These are phyloP conservation scores for Nymphalis io DNA, from an alignment of 1,140 invertebrate genomes.

Conservation along the genomic window DNA sequence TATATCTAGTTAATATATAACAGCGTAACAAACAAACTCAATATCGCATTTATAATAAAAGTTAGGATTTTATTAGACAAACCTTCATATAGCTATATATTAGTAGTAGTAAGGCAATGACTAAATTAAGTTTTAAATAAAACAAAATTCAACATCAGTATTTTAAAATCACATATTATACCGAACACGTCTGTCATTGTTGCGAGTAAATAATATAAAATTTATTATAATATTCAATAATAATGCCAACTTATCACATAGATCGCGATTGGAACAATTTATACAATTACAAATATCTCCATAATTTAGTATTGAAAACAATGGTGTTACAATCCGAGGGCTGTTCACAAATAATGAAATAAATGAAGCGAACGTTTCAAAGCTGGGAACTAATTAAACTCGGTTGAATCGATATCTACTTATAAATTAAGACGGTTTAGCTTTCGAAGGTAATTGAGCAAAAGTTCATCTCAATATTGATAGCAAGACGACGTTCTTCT, in stretches of 20 bases:
- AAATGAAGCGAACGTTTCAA: slow-evolving; percentile 65
- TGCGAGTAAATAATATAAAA: background rate
- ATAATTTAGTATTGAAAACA: slow-evolving; percentile 37
- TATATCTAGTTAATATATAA: too few relatives aligned
- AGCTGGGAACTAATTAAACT: slow-evolving; percentile 74
- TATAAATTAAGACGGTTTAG: slow-evolving; percentile 74
- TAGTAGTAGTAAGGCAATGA: background rate
- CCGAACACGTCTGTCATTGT: background rate
- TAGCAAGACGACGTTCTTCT: slow-evolving; percentile 43
- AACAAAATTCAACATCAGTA: background rate
- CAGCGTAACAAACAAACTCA: too few relatives aligned
- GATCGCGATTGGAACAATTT: slow-evolving; percentile 19
- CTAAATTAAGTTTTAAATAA: background rate
- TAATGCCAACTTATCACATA: slow-evolving; percentile 3
- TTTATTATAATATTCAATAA: slow-evolving; percentile 3
- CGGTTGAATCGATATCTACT: slow-evolving; percentile 71
- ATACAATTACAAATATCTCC: slow-evolving; percentile 22
- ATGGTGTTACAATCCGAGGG: slow-evolving; percentile 40
- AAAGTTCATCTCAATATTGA: slow-evolving; percentile 72
- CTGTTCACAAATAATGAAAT: slow-evolving; percentile 60
- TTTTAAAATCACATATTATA: background rate
- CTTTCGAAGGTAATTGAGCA: slow-evolving; percentile 69
- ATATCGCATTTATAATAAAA: too few relatives aligned
- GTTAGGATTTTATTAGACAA: too few relatives aligned
- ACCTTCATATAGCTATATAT: too few relatives aligned